These are phyloP conservation scores for Suncus etruscus DNA, from an alignment of 2,113 vertebrate genomes.

Conservation along the genomic window DNA sequence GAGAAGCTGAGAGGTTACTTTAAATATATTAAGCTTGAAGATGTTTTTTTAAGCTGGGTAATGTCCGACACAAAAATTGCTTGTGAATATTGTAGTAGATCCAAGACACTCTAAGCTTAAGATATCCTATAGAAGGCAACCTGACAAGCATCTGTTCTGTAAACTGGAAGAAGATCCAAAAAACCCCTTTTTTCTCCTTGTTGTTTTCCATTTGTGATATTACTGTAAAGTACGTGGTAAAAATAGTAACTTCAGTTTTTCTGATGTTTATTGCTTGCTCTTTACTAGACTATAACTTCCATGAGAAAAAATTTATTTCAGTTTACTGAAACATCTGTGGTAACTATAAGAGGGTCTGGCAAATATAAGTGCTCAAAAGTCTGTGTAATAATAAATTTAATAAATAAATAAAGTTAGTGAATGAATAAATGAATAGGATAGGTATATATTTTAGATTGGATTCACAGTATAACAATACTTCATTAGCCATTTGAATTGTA, in stretches of 20 bases:
- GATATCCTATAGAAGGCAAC: neutral
- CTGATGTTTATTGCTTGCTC: neutral
- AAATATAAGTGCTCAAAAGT: neutral
- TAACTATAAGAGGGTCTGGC: neutral
- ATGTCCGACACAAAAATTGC: slow-evolving; percentile 1
- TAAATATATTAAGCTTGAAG: no score
- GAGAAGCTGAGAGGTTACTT: no score
- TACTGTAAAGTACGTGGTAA: neutral
- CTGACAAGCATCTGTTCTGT: neutral
- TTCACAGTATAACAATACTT: neutral
- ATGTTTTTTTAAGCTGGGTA: rapidly evolving
- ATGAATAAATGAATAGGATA: slow-evolving; percentile 34
- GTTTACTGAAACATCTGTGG: neutral
- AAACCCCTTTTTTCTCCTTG: neutral
- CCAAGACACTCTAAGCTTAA: neutral
- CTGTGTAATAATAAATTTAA: slow-evolving; percentile 24
- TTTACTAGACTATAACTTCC: neutral
- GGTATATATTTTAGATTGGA: neutral
- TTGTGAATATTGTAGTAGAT: neutral
- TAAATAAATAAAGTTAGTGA: neutral
- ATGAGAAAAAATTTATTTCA: neutral
- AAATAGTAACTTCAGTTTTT: slow-evolving; percentile 14
- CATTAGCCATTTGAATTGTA: slow-evolving; percentile 14
- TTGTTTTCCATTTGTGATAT: neutral
- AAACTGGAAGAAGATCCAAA: slow-evolving; percentile 32